phyloP scores from a whole-genome alignment of 2,113 vertebrate species.

The Myodes glareolus region DNA sequence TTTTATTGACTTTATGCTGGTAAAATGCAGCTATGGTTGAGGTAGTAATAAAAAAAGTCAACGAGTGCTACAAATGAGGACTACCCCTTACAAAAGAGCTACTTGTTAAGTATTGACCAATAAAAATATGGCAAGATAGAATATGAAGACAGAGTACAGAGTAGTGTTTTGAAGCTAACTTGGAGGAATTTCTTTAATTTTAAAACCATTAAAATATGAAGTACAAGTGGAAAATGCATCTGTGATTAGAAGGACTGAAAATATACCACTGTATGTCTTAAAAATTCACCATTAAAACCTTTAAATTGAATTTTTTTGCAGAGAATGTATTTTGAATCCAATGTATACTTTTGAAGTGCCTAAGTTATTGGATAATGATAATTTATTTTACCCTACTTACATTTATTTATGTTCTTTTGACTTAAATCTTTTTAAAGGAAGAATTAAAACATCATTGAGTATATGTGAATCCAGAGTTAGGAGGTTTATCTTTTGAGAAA shows the following conservation, averaged over 20 bases:
- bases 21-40: not conserved
- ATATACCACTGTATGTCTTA: not conserved
- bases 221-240: not conserved
- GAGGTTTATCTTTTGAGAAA: not conserved
- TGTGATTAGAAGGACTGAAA: not conserved
- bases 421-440: not conserved
- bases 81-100: not conserved
- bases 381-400: not conserved
- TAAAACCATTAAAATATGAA: constrained; percentile 17
- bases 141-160: not conserved
- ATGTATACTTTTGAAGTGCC: not conserved
- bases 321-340: not conserved
- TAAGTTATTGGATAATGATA: constrained; percentile 23
- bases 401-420: not conserved
- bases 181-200: not conserved
- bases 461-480: not conserved
- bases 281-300: not conserved
- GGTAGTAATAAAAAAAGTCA: not conserved
- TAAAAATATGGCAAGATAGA: not conserved
- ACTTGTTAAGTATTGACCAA: not conserved
- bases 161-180: constrained; percentile 33
- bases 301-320: not conserved
- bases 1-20: not conserved
- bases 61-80: not conserved
- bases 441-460: not conserved